Evolutionary conservation across 2,888 invertebrate species (phyloP).

Genomic region (Epinotia brunnichana): DNA sequence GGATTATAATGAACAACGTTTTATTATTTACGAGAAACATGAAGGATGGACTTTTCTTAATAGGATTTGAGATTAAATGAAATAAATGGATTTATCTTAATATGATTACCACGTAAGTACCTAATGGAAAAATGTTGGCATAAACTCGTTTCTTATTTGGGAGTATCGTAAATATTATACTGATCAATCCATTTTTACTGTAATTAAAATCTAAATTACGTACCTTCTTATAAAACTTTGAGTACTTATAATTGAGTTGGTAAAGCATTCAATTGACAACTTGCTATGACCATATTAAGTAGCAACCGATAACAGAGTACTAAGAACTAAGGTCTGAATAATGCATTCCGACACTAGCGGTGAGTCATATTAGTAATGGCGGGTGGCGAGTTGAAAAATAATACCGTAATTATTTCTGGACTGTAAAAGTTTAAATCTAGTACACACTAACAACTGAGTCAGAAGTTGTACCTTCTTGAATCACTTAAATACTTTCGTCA

Average conservation of each 20-base stretch:
- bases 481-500: neutral
- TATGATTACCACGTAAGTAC: too few species aligned
- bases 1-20: neutral
- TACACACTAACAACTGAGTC: neutral
- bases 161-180: too few species aligned
- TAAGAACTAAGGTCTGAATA: slow-evolving; percentile 26
- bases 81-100: too few species aligned
- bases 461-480: neutral
- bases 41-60: too few species aligned
- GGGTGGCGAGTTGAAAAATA: slow-evolving; percentile 15
- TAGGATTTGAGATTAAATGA: too few species aligned
- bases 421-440: slow-evolving; percentile 1
- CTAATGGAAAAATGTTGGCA: too few species aligned
- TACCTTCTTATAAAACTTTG: too few species aligned
- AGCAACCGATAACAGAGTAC: slow-evolving; percentile 5
- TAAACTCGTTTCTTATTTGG: too few species aligned
- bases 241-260: neutral
- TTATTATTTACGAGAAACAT: too few species aligned
- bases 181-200: too few species aligned
- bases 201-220: too few species aligned
- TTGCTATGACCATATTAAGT: slow-evolving; percentile 22
- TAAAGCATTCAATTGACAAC: neutral
- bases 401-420: slow-evolving; percentile 18
- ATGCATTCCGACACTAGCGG: slow-evolving; percentile 21
- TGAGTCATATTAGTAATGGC: slow-evolving; percentile 26